Percentiles rank a stretch among this genome's conserved stretches.
phyloP scores from a whole-genome alignment of 2,888 invertebrate genomes.

The Rhogogaster chlorosoma region DNA sequence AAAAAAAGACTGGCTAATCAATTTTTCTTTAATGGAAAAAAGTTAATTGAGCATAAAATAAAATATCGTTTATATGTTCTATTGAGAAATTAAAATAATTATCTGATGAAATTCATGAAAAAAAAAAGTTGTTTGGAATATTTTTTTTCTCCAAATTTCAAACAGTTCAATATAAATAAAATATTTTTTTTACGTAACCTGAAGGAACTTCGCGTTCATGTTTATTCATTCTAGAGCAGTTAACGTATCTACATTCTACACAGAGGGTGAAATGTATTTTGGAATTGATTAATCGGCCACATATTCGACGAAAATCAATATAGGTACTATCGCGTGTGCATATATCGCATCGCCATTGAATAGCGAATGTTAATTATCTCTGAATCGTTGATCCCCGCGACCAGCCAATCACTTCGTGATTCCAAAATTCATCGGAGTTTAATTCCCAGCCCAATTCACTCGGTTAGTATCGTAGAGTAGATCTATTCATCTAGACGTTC shows the following conservation, averaged over 20 bases:
- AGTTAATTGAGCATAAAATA: neutral
- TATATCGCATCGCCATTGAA: neutral
- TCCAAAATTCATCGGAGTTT: neutral
- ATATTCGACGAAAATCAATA: neutral
- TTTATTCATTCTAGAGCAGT: neutral
- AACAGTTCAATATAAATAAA: neutral
- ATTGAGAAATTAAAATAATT: neutral
- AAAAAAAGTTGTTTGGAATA: neutral
- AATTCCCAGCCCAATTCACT: neutral
- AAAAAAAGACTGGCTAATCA: neutral
- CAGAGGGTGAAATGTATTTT: neutral
- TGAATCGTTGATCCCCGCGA: slow-evolving; percentile 31
- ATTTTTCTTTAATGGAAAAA: neutral
- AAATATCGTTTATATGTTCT: neutral
- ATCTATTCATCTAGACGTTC: neutral
- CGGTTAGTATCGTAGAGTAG: neutral
- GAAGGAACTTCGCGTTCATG: neutral
- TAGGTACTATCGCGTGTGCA: neutral
- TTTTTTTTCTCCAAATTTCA: neutral
- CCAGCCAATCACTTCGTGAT: slow-evolving; percentile 16
- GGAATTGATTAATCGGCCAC: neutral
- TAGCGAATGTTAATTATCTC: slow-evolving; percentile 36
- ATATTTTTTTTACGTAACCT: neutral
- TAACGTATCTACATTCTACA: neutral
- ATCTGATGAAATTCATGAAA: neutral